Base-by-base conservation (phyloP, 2,797 vertebrate species). In the Limnodromus scolopaceus region DNA sequence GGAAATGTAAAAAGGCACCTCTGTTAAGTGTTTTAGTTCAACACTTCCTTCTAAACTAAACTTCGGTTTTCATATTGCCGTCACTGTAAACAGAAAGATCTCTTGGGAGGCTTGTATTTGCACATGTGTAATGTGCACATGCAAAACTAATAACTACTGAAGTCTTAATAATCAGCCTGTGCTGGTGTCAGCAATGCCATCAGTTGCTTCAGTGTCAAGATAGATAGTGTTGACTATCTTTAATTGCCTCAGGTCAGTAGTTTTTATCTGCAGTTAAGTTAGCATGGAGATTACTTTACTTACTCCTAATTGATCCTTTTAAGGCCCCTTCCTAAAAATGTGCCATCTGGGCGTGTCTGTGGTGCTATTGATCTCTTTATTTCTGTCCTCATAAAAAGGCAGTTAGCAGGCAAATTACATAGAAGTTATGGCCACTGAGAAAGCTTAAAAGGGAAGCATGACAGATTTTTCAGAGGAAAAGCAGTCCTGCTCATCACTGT, bases 341-440 rank as follows among this genome's bases (percentile, higher is more conserved):
- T 57, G 72, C 38, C 30, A 27, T 60, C 58, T 51, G 48, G 65
- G 58, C 4, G 43, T 76, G 77, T 90, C 81, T 92, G 36, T 39
- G 66, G 34, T 53, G 72, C 85, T 70, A 74, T 1, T 78, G 92
- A 92, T 92, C 68, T 92, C 92, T 93, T 88, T 69, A 55, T 71
- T 94, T 96, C 92, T 94, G 86, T 75, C 88, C 89, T 94, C 89
- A 30, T 94, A 95, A 95, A 96, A 95, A 70, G 55, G n/a, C 60
- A 79, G 60, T 3, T 16, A 96, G 54, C 46, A 75, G 92, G 74
- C 72, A 96, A 96, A 95, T 96, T 91, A 82, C 78, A 87, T 3
- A 92, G 84, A 94, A 90, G 93, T 97, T 93, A 96, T 53, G 70
- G 79, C 72, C 76, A 92, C 46, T 17, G 84, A 95, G 72, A 84